These are phyloP conservation scores for Pteropus rufus DNA, from an alignment of 2,797 vertebrate species.

Conservation along the genomic window DNA sequence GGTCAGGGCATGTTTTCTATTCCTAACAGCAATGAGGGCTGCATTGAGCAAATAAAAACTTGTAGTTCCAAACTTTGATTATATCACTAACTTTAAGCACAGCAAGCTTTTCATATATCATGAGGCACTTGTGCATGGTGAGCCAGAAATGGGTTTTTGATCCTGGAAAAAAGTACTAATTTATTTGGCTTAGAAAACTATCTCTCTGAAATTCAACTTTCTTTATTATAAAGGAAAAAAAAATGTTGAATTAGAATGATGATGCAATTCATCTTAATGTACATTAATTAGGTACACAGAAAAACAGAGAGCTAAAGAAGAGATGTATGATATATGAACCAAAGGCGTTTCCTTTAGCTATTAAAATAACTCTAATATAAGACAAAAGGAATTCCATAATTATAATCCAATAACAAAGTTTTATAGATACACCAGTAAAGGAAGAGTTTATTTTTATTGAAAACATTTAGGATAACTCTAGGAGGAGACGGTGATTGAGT, in stretches of 20 bases:
- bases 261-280: not conserved
- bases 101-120: not conserved
- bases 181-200: not conserved
- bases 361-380: not conserved
- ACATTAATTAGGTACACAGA: not conserved
- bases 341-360: not conserved
- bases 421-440: not conserved
- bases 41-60: not conserved
- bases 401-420: not conserved
- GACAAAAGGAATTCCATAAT: not conserved
- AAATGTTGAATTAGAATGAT: not conserved
- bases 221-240: not conserved
- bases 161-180: not conserved
- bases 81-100: not conserved
- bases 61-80: not conserved
- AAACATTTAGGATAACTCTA: not conserved
- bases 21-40: not conserved
- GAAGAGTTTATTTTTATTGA: not conserved
- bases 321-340: not conserved
- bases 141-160: not conserved
- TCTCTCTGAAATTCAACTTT: not conserved
- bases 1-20: not conserved
- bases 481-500: not conserved
- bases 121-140: not conserved
- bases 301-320: not conserved